Evolutionary conservation across 2,113 vertebrate species (phyloP).

Genomic region (Muscicapa adusta): DNA sequence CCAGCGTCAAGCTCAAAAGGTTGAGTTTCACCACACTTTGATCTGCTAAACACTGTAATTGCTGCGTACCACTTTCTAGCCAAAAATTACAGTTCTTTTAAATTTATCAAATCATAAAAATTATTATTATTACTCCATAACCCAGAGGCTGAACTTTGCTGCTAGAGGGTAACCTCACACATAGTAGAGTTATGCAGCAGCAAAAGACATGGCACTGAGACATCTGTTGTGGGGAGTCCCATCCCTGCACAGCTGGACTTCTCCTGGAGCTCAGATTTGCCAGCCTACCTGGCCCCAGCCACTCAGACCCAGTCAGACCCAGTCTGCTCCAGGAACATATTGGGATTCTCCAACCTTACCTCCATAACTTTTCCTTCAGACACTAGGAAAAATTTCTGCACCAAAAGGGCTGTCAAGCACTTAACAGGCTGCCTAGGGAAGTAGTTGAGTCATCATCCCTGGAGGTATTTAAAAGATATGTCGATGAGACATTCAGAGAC

Average conservation of each 20-base stretch:
- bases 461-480: not conserved
- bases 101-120: not conserved
- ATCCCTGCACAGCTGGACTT: fast-evolving
- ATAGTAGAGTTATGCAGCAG: fast-evolving
- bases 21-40: not conserved
- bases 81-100: not conserved
- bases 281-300: not conserved
- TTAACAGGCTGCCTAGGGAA: not conserved
- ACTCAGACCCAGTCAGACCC: fast-evolving
- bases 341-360: not conserved
- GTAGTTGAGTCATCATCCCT: not conserved
- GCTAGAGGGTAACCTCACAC: not conserved
- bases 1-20: not conserved
- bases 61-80: not conserved
- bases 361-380: not conserved
- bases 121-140: not conserved
- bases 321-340: not conserved
- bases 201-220: not conserved
- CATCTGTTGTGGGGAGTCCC: not conserved
- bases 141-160: not conserved
- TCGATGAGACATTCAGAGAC: not conserved
- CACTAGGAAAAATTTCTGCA: not conserved
- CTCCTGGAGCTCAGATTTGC: not conserved
- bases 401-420: not conserved
- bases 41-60: not conserved